Conservation (phyloP, 92 coral and sea anemone species). For the Chrysogorgia sp. region DNA sequence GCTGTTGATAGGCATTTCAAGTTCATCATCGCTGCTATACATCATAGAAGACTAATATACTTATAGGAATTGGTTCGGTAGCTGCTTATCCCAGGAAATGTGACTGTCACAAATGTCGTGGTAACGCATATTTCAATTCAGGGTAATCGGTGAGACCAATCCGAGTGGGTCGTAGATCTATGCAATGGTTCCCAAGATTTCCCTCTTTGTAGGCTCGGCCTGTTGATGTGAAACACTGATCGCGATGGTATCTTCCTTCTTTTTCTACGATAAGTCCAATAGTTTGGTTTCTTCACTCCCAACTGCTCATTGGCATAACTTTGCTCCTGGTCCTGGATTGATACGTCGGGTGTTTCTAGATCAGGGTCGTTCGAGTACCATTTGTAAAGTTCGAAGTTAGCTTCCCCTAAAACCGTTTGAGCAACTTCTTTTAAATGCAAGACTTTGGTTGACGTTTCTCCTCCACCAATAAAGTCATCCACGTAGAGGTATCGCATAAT, state of each 20-base stretch:
- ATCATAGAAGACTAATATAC: neutral
- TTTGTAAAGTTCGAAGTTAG: slow-evolving; percentile 3
- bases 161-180: slow-evolving; percentile 51
- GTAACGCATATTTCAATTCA: slow-evolving; percentile 31
- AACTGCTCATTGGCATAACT: slow-evolving; percentile 39
- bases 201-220: slow-evolving; percentile 16
- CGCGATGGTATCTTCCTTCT: slow-evolving; percentile 21
- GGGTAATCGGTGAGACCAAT: slow-evolving; percentile 31
- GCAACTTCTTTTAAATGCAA: too few relatives aligned
- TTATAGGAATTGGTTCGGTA: neutral
- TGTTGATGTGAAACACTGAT: neutral
- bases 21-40: too few relatives aligned
- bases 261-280: slow-evolving; percentile 27
- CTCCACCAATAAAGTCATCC: neutral
- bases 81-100: slow-evolving; percentile 25
- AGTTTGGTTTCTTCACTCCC: slow-evolving; percentile 36
- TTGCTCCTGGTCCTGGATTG: neutral
- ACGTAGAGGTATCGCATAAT: neutral
- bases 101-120: slow-evolving; percentile 23
- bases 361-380: slow-evolving; percentile 10
- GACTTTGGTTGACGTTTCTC: neutral
- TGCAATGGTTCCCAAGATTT: slow-evolving; percentile 21
- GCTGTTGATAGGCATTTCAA: too few relatives aligned
- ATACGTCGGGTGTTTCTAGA: neutral
- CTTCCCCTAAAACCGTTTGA: too few relatives aligned